phyloP scores from a whole-genome alignment of 2,888 invertebrate genomes.

The Nesidiocoris tenuis region DNA sequence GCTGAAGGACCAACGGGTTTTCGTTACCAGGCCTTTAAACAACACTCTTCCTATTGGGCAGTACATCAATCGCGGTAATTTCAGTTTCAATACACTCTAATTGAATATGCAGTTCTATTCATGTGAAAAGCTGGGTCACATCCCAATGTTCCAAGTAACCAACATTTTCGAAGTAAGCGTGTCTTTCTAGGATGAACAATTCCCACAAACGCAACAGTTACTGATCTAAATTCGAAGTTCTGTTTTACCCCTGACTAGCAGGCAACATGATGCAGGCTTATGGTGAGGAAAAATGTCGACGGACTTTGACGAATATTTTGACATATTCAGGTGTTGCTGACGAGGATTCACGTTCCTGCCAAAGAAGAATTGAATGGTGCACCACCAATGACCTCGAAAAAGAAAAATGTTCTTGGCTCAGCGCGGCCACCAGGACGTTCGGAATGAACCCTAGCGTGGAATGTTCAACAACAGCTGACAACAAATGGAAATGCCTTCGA shows the following conservation, averaged over 20 bases:
- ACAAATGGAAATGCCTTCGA: constrained; percentile 60
- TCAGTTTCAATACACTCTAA: too few species aligned
- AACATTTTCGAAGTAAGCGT: too few species aligned
- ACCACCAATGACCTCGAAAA: constrained; percentile 60
- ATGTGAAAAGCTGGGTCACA: too few species aligned
- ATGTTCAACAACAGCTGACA: constrained; percentile 57
- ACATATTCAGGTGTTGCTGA: constrained; percentile 46
- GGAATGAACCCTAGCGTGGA: constrained; percentile 63
- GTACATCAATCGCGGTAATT: constrained; percentile 30
- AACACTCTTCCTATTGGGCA: constrained; percentile 15
- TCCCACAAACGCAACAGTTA: too few species aligned
- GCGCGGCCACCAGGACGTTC: constrained; percentile 59
- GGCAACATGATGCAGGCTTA: too few species aligned
- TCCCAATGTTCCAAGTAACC: too few species aligned
- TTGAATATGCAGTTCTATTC: too few species aligned
- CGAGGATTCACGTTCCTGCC: constrained; percentile 51
- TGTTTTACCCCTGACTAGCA: too few species aligned
- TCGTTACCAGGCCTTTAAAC: neutral
- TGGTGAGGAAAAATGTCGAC: too few species aligned
- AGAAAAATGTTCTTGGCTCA: constrained; percentile 64
- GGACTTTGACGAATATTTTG: too few species aligned
- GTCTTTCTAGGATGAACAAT: too few species aligned
- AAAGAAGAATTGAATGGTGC: constrained; percentile 61
- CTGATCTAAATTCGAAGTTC: too few species aligned
- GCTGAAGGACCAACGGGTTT: neutral